Base-by-base conservation (phyloP, 2,888 invertebrate species). In the Galeruca laticollis region DNA sequence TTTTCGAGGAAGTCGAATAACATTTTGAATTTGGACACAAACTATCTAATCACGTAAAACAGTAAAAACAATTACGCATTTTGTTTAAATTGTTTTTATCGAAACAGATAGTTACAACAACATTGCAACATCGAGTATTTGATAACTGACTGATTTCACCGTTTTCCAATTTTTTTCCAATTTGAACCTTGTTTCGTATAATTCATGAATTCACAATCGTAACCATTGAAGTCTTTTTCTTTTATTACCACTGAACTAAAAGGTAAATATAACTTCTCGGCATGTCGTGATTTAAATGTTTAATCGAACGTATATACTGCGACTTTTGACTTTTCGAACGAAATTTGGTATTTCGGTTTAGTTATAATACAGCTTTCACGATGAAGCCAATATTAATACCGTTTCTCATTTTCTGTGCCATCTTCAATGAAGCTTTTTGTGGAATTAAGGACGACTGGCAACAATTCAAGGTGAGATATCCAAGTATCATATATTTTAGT, bases 361-460 rank as follows among this genome's bases (percentile, higher is more conserved):
- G 35, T 57, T 35, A 33, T 31, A 26, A 35, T 15, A 10, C 1
- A 57, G 35, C n/a, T 9, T 1, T 57, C 56, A 26, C 10, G n/a
- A 65, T 65, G 65, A 65, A 59, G 49, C n/a, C 65, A 65, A 47
- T 65, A 47, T 57, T 65, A 65, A 13, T 65, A 3, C 21, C 35
- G 20, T 8, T 18, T n/a, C 2, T 59, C 10, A 57, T 54, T 35
- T 31, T 35, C 15, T 65, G 33, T 59, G 15, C n/a, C 18, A n/a
- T 47, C 47, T 18, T 65, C 8, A 65, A 11, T n/a, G 57, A 49
- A 8, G 11, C 33, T 11, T 9, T 57, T n/a, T 33, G 57, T 13
- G 10, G 31, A 9, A 10, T 65, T 13, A 31, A 65, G 11, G 43
- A 65, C 21, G 47, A 65, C 31, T 65, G 65, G 65, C n/a, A 21